These are phyloP conservation scores for Gallirallus australis DNA, from an alignment of 2,797 vertebrate genomes.

Conservation along the genomic window DNA sequence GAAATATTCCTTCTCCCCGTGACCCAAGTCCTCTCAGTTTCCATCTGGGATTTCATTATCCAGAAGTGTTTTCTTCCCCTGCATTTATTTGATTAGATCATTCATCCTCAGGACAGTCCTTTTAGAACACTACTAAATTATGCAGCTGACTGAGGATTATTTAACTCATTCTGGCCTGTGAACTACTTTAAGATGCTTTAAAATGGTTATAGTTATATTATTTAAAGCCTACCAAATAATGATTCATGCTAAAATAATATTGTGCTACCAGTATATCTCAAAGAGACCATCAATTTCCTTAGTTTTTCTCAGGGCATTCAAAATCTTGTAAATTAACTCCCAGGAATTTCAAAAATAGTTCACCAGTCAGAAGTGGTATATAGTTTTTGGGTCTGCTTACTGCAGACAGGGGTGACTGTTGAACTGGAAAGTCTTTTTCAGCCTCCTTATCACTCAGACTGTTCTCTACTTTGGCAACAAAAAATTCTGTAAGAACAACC, in stretches of 20 bases:
- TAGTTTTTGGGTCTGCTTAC: background rate
- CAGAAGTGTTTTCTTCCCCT: background rate
- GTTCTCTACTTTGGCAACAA: background rate
- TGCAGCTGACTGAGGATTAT: background rate
- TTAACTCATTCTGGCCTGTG: background rate
- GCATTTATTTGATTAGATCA: background rate
- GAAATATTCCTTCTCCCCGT: background rate
- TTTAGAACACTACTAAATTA: background rate
- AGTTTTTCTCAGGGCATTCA: background rate
- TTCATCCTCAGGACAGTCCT: background rate
- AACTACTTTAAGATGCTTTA: background rate
- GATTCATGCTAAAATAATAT: background rate
- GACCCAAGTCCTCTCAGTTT: background rate
- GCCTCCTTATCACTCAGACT: background rate
- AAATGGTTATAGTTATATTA: background rate
- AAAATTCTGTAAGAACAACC: background rate
- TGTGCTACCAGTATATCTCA: background rate
- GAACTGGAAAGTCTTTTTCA: background rate
- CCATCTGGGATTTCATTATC: background rate
- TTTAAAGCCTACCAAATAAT: background rate
- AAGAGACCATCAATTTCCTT: background rate
- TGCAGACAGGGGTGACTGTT: background rate
- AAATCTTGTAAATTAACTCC: background rate
- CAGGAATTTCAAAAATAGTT: background rate
- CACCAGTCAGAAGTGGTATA: background rate